Conservation (phyloP, 2,797 vertebrate genomes). For the Salarias fasciatus region DNA sequence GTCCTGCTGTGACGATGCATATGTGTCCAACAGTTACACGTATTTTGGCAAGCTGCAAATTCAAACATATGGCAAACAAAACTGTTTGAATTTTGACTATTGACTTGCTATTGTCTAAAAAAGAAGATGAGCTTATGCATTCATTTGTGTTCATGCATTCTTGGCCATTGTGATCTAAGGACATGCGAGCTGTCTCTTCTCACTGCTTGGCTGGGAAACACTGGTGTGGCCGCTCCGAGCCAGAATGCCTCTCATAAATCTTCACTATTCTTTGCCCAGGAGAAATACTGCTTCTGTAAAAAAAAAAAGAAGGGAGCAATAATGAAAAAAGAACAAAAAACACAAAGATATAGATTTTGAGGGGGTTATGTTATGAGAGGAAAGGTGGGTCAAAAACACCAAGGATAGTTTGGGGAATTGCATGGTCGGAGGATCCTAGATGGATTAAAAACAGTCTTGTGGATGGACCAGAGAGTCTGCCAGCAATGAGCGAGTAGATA, state of each 20-base stretch:
- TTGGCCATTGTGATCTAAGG: conserved; percentile 63
- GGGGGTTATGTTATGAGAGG: too few species aligned
- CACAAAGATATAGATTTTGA: too few species aligned
- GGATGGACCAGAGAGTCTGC: too few species aligned
- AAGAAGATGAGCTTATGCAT: neutral
- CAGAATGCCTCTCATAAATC: conserved; percentile 67
- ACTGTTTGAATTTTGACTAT: neutral
- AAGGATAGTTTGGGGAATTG: too few species aligned
- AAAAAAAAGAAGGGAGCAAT: too few species aligned
- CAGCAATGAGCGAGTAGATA: too few species aligned
- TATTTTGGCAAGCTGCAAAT: conserved; percentile 4
- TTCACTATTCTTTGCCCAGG: conserved; percentile 54
- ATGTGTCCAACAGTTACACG: conserved; percentile 41
- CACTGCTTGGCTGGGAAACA: conserved; percentile 44
- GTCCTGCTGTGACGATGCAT: conserved; percentile 46
- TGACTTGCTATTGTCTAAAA: neutral
- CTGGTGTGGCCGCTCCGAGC: conserved; percentile 18
- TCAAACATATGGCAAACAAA: conserved; percentile 4
- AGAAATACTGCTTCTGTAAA: conserved; percentile 44
- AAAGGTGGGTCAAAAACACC: too few species aligned
- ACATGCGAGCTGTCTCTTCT: conserved; percentile 7
- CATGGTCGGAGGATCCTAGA: too few species aligned
- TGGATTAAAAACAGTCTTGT: too few species aligned
- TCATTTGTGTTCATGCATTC: conserved; percentile 24
- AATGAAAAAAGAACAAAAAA: too few species aligned